These are phyloP conservation scores for Phaethornis superciliosus DNA, from an alignment of 2,113 vertebrate species.

Conservation along the genomic window DNA sequence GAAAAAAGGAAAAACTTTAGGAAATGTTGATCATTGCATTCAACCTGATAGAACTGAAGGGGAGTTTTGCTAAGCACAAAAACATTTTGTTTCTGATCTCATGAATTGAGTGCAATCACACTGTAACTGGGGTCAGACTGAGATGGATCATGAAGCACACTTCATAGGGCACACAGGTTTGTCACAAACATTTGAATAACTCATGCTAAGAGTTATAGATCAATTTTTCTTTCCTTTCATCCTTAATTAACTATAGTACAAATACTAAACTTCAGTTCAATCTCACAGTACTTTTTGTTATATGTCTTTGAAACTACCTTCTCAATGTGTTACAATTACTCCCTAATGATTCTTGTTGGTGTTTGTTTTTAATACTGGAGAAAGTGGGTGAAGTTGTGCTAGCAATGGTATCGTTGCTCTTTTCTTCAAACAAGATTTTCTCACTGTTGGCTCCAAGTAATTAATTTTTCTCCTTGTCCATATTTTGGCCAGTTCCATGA, in stretches of 20 bases:
- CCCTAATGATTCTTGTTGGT: constrained; percentile 15
- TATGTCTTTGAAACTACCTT: constrained; percentile 18
- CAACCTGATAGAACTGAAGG: not conserved
- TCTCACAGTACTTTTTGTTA: constrained; percentile 3
- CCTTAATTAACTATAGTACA: constrained; percentile 53
- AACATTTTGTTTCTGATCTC: not conserved
- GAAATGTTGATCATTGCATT: not conserved
- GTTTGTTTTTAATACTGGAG: not conserved
- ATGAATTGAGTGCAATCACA: not conserved
- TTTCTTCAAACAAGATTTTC: not conserved
- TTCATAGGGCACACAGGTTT: not conserved
- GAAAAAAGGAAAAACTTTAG: not conserved
- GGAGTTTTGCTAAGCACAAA: not conserved
- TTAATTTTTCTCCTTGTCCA: constrained; percentile 16
- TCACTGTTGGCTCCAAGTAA: constrained; percentile 41
- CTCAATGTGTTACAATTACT: constrained; percentile 38
- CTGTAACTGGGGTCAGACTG: not conserved
- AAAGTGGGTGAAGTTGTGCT: not conserved
- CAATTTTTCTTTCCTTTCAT: not conserved
- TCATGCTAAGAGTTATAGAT: not conserved
- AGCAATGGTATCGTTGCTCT: not conserved
- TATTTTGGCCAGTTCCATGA: constrained; percentile 31
- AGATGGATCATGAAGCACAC: not conserved
- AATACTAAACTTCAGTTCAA: constrained; percentile 9
- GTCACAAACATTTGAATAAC: not conserved